Percentiles rank a stretch among this genome's conserved stretches.
These are phyloP conservation scores for Calliphora vomitoria DNA, from an alignment of 2,888 invertebrate species.

Conservation along the genomic window DNA sequence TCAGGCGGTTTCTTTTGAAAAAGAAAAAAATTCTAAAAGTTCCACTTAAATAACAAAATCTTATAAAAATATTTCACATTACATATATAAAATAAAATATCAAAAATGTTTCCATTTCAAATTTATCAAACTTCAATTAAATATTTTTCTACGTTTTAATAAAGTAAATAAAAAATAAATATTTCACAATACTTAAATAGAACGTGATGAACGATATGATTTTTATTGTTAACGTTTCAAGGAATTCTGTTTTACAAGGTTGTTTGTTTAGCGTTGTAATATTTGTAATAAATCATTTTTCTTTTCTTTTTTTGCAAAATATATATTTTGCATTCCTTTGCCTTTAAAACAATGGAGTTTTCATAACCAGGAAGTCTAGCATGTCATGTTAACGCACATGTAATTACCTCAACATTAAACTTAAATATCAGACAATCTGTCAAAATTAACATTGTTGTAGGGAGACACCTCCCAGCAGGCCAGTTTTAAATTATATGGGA, in stretches of 20 bases:
- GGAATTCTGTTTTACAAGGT: conserved; percentile 41
- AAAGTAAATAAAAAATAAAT: background rate
- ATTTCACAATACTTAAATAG: background rate
- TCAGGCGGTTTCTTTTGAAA: conserved; percentile 49
- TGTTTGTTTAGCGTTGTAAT: conserved; percentile 15
- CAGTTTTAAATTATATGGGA: conserved; percentile 50
- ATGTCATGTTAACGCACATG: conserved; percentile 63
- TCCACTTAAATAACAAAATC: conserved; percentile 25
- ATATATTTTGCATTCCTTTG: conserved; percentile 3
- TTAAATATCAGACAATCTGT: conserved; percentile 72
- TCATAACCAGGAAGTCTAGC: conserved; percentile 67
- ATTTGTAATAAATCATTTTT: conserved; percentile 37
- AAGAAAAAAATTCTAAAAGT: conserved; percentile 25
- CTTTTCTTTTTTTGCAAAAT: background rate
- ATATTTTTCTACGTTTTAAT: conserved; percentile 36
- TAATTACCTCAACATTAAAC: conserved; percentile 70
- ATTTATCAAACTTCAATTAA: conserved; percentile 30
- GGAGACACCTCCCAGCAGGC: conserved; percentile 65
- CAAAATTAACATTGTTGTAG: conserved; percentile 60
- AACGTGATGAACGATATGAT: conserved; percentile 36
- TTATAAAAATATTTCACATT: conserved; percentile 3
- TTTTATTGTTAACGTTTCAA: conserved; percentile 7
- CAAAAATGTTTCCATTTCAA: background rate
- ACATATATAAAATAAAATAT: background rate
- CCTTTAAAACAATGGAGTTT: conserved; percentile 27